Base-by-base conservation (phyloP, 35 echinoderm and acorn worm species). In the Anneissia japonica region DNA sequence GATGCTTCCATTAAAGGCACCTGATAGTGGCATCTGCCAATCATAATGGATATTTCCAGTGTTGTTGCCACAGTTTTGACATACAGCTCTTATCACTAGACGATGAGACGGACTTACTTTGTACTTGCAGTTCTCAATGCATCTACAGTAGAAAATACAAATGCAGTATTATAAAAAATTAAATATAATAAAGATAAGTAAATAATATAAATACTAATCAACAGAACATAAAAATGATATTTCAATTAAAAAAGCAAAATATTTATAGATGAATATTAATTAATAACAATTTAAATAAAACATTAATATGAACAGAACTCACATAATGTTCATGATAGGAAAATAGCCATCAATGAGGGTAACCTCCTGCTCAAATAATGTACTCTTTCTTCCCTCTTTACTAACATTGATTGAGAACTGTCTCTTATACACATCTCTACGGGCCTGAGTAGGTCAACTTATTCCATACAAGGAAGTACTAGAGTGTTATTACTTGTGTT, bases 61-160 rank as follows among this genome's bases (percentile, higher is more conserved):
- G 9, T 32, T 32, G 39, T 88, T 80, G 9, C 77, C 40, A 73
- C 88, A 90, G 32, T 90, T 39, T 16, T 30, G 4, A 45, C 88
- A 90, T 5, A 77, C 82, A 26, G 84, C 88, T 32, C 36, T 31
- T 30, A 90, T 28, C 29, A 45, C 81, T 30, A 90, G 43, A 26
- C 30, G 46, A 30, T 77, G 39, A 28, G 82, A 82, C 31, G 88
- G 81, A 46, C 84, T 90, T 21, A 84, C 31, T 39, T 90, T 90
- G 72, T 46, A 36, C 30, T 76, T 41, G 31, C 81, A 90, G 43
- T 90, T 90, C 34, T 74, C 46, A 11, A 90, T 39, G 77, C 88
- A 90, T 46, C 88, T 90, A 55, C 21, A 30, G 29, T 29, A 6
- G 46, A 11, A 36, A 40, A 29, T 10, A 83, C 28, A 11, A 6